Percentiles rank a stretch among this genome's conserved stretches.
Conservation (phyloP, 1,140 invertebrate genomes). For the Chironomus striatipennis region DNA sequence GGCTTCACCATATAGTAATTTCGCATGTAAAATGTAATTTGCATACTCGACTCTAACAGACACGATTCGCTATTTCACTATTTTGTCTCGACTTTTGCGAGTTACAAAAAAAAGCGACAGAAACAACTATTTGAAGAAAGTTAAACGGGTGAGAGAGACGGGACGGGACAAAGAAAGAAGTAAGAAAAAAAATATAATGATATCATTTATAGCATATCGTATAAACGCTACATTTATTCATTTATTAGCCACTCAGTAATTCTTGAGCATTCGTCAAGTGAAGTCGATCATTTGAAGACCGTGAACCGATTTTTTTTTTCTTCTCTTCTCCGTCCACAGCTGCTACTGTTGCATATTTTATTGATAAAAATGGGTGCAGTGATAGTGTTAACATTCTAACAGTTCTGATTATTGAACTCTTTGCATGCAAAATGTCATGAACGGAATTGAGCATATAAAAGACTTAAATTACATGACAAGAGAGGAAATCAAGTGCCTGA, state of each 20-base stretch:
- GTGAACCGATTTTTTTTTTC: too few relatives aligned
- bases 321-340: too few relatives aligned
- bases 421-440: too few relatives aligned
- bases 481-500: not conserved
- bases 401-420: too few relatives aligned
- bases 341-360: too few relatives aligned
- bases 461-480: too few relatives aligned
- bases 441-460: too few relatives aligned
- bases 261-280: slow-evolving; percentile 2
- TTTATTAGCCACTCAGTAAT: slow-evolving; percentile 18
- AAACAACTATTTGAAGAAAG: not conserved
- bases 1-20: not conserved
- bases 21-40: not conserved
- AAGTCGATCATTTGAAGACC: not conserved
- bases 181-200: not conserved
- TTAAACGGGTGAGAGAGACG: not conserved
- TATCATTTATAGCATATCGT: slow-evolving; percentile 17
- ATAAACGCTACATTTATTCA: slow-evolving; percentile 20
- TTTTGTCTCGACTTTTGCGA: not conserved
- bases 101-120: not conserved
- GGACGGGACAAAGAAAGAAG: not conserved
- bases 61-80: not conserved
- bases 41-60: not conserved
- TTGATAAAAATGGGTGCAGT: too few relatives aligned
- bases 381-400: too few relatives aligned